Conservation (phyloP, 2,797 vertebrate genomes). For the Falco berigora region DNA sequence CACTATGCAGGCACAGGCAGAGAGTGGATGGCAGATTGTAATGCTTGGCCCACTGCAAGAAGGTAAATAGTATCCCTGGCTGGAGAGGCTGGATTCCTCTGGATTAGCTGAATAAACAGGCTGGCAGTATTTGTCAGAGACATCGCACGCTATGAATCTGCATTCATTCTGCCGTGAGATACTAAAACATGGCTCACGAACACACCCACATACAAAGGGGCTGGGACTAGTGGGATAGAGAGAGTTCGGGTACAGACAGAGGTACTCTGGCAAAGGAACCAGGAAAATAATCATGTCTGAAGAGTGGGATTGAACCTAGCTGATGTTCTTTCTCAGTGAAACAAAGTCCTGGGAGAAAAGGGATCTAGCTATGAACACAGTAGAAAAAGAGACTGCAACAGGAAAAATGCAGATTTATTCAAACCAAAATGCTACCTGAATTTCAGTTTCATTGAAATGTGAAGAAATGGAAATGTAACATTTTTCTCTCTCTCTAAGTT, state of each 20-base stretch:
- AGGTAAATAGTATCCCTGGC: neutral
- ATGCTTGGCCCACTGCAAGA: neutral
- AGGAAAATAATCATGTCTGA: neutral
- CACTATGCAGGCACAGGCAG: fast-evolving
- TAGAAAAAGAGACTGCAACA: neutral
- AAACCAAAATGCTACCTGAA: neutral
- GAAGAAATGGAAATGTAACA: neutral
- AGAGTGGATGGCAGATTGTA: neutral
- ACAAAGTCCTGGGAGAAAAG: neutral
- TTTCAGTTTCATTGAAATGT: neutral
- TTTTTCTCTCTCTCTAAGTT: neutral
- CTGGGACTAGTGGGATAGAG: neutral
- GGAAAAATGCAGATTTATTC: neutral
- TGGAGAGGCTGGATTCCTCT: neutral
- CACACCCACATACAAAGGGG: neutral
- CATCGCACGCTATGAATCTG: fast-evolving
- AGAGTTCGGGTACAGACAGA: neutral
- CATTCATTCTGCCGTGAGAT: neutral
- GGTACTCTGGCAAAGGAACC: neutral
- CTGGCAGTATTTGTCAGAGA: neutral
- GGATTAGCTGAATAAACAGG: neutral
- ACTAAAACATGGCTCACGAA: neutral
- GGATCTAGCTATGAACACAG: neutral
- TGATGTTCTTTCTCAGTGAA: neutral
- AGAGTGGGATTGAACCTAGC: neutral